Conservation (phyloP, 2,797 vertebrate genomes). For the Lithobates sylvaticus region DNA sequence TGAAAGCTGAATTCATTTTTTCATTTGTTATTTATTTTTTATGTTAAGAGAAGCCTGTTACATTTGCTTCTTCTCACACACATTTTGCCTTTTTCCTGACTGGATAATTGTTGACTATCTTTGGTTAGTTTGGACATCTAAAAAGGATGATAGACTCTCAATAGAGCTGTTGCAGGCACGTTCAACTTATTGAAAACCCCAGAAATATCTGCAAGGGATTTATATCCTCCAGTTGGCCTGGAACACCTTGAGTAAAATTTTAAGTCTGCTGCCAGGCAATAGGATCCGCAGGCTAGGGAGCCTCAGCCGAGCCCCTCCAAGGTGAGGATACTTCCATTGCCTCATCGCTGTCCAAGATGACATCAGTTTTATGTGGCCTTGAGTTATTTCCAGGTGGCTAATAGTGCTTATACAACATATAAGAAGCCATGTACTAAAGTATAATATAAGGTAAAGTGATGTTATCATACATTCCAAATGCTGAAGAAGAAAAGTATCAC, state of each 20-base stretch:
- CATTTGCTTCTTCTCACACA: no score
- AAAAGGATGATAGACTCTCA: neutral
- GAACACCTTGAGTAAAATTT: neutral
- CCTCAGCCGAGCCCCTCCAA: neutral
- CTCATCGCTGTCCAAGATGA: neutral
- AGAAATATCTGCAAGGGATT: neutral
- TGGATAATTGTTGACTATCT: neutral
- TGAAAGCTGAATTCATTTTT: no score
- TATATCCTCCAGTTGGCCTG: neutral
- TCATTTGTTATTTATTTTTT: no score
- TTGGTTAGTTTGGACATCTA: neutral
- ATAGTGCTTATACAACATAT: neutral
- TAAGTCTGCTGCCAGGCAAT: neutral
- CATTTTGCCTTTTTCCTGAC: no score
- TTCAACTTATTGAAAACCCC: neutral
- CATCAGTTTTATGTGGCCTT: neutral
- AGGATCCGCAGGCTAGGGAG: neutral
- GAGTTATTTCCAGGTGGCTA: neutral
- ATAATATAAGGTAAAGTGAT: neutral
- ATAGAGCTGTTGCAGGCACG: neutral
- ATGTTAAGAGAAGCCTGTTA: no score
- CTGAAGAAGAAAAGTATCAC: neutral
- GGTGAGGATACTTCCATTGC: neutral
- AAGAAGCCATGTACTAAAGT: neutral
- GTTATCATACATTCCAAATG: neutral